These are phyloP conservation scores for Barypeithes pellucidus DNA, from an alignment of 2,888 invertebrate genomes.

Conservation along the genomic window DNA sequence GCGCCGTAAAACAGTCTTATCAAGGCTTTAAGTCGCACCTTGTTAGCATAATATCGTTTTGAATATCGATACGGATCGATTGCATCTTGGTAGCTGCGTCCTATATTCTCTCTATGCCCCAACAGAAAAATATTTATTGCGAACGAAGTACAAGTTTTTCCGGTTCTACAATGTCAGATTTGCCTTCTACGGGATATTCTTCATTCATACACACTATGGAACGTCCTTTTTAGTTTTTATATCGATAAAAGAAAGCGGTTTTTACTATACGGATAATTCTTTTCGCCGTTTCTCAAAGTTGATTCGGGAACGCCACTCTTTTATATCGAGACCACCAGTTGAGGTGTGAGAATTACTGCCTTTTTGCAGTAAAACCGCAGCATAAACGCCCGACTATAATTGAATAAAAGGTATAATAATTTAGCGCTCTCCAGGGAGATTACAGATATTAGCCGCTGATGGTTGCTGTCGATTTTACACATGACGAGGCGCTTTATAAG, in stretches of 20 bases:
- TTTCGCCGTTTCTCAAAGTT: too few relatives aligned
- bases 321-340: slow-evolving; percentile 34
- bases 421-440: slow-evolving; percentile 9
- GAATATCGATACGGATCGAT: slow-evolving; percentile 29
- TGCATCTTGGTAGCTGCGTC: slow-evolving; percentile 9
- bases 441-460: not conserved
- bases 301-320: slow-evolving; percentile 15
- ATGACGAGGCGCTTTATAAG: not conserved
- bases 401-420: slow-evolving; percentile 35
- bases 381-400: slow-evolving; percentile 19
- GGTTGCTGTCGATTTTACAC: slow-evolving; percentile 12
- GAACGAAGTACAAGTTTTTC: too few relatives aligned
- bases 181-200: too few relatives aligned
- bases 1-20: slow-evolving; percentile 30
- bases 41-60: slow-evolving; percentile 34
- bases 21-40: slow-evolving; percentile 27
- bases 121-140: too few relatives aligned
- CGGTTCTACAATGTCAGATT: too few relatives aligned
- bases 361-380: slow-evolving; percentile 29
- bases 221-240: too few relatives aligned
- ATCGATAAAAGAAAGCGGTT: too few relatives aligned
- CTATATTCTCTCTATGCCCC: not conserved
- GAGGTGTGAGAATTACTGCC: slow-evolving; percentile 39
- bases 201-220: too few relatives aligned
- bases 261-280: too few relatives aligned